Conservation (phyloP, 2,888 invertebrate genomes). For the Apamea anceps region DNA sequence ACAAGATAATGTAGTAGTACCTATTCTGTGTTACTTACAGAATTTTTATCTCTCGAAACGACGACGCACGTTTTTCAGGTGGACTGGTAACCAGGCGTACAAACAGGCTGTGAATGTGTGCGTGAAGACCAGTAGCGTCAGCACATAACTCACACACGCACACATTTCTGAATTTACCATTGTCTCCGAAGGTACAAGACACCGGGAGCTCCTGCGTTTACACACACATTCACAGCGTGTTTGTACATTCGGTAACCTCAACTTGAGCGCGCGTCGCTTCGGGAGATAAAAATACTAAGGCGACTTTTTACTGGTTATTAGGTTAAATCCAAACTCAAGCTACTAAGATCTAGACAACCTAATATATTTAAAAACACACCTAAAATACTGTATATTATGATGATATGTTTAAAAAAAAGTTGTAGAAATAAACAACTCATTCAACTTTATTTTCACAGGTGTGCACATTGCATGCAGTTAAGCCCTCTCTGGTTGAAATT, state of each 20-base stretch:
- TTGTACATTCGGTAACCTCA: not conserved
- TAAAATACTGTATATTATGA: not conserved
- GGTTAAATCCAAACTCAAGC: not conserved
- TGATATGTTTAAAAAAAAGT: not conserved
- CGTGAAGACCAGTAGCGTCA: not conserved
- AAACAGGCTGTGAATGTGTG: not conserved
- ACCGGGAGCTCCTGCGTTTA: not conserved
- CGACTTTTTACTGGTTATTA: not conserved
- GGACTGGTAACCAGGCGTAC: not conserved
- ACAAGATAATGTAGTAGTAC: slow-evolving; percentile 8
- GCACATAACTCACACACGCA: not conserved
- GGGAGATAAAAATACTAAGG: not conserved
- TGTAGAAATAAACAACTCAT: not conserved
- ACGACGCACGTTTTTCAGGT: not conserved
- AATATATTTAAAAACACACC: not conserved
- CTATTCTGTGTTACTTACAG: not conserved
- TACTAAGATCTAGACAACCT: not conserved
- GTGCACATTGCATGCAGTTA: slow-evolving; percentile 96
- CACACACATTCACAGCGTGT: not conserved
- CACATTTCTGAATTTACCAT: not conserved
- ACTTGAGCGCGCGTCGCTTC: not conserved
- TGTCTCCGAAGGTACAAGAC: not conserved
- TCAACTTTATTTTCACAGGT: slow-evolving; percentile 88
- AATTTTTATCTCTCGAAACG: not conserved
- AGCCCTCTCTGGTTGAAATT: slow-evolving; percentile 96